Base-by-base conservation (phyloP, 2,113 vertebrate species). In the Hiodon tergisus region DNA sequence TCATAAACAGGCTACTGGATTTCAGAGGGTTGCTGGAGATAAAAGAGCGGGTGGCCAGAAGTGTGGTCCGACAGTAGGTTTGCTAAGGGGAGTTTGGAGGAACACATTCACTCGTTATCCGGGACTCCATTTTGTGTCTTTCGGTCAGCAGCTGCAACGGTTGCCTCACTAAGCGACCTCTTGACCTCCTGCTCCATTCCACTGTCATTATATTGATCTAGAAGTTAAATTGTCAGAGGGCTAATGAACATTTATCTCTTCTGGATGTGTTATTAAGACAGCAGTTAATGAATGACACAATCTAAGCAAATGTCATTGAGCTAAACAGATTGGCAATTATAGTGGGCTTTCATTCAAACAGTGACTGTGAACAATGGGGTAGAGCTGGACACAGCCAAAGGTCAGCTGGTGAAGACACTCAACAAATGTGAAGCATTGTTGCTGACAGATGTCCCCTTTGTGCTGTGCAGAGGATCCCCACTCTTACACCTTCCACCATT, bases 211-310 rank as follows among this genome's bases (percentile, higher is more conserved):
- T 83, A 81, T 76, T 78, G 72, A 69, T 77, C 79, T 80, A 67
- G 73, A 82, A 81, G 82, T 86, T 85, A 88, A 90, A 91, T 86
- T 87, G 84, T 85, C 86, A 83, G 68, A 79, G 73, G 78, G 80
- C 88, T 89, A 88, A 91, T 90, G 90, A 93, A 88, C 86, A 85
- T 91, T 90, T 87, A 86, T 87, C 78, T 87, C 86, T 86, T 89
- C 85, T 77, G 78, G 83, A 86, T 90, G 89, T 90, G 86, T 87
- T 87, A 87, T 91, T 90, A 88, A 82, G 86, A 31, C 82, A 76
- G 82, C 83, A 87, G 89, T 85, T 92, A 89, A 89, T 92, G 87
- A 90, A 92, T 92, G 86, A 88, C 87, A 91, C 90, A 92, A 92
- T 91, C 90, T 91, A 82, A 87, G 75, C 79, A 87, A 79, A 86